Evolutionary conservation across 2,888 invertebrate species (phyloP).

Genomic region (Panzeria rudis): DNA sequence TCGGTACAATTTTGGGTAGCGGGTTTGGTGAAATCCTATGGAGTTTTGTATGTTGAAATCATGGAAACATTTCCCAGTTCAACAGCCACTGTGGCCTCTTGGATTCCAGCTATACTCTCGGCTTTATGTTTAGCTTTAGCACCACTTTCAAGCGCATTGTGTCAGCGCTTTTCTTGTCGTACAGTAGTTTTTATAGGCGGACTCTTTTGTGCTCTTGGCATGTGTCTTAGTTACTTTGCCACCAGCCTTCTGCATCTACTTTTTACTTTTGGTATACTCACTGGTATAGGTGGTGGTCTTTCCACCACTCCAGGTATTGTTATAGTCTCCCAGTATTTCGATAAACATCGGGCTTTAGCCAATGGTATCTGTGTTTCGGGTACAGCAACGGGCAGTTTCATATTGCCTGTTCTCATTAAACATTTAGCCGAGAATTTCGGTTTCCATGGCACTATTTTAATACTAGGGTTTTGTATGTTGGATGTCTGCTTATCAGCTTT

Average conservation of each 20-base stretch:
- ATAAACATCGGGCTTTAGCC: conserved; percentile 90
- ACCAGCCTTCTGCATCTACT: conserved; percentile 88
- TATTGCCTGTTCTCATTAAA: conserved; percentile 90
- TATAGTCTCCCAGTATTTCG: conserved; percentile 91
- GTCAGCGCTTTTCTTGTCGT: conserved; percentile 88
- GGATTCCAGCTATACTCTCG: conserved; percentile 91
- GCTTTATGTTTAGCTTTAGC: conserved; percentile 91
- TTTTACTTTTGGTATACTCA: conserved; percentile 89
- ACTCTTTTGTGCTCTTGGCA: conserved; percentile 88
- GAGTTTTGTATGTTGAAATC: conserved; percentile 91
- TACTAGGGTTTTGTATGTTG: conserved; percentile 89
- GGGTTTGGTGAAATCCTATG: conserved; percentile 91
- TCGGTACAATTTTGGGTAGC: conserved; percentile 93
- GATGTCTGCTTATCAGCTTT: conserved; percentile 90
- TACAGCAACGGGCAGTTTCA: conserved; percentile 91
- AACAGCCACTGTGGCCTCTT: conserved; percentile 90
- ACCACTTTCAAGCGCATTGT: conserved; percentile 89
- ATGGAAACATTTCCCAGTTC: conserved; percentile 91
- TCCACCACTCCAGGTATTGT: conserved; percentile 92
- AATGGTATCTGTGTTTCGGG: conserved; percentile 93
- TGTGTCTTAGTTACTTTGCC: conserved; percentile 89
- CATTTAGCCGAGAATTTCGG: conserved; percentile 88
- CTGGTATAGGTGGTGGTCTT: conserved; percentile 90
- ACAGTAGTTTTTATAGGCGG: conserved; percentile 90
- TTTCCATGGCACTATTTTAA: conserved; percentile 88